These are phyloP conservation scores for Parnassius apollo DNA, from an alignment of 2,888 invertebrate species.

Conservation along the genomic window DNA sequence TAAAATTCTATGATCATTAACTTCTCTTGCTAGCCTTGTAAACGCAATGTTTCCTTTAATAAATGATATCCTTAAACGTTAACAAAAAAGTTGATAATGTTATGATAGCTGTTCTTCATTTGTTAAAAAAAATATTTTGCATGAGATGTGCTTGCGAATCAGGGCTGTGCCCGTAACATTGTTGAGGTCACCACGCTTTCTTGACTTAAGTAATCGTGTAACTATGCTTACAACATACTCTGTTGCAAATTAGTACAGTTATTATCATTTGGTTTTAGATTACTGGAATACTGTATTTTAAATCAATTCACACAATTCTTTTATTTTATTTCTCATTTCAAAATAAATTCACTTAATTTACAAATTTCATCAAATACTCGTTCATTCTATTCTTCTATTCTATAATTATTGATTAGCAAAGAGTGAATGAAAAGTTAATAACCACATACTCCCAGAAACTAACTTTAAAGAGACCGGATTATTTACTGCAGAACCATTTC, in stretches of 20 bases:
- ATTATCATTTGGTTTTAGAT: neutral
- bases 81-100: neutral
- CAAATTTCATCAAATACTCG: too few species aligned
- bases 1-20: too few species aligned
- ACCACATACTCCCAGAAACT: too few species aligned
- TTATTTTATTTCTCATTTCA: neutral
- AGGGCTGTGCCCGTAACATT: constrained; percentile 26
- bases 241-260: constrained; percentile 2
- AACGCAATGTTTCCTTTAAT: too few species aligned
- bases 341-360: too few species aligned
- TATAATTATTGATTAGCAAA: too few species aligned
- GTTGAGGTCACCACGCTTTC: constrained; percentile 59
- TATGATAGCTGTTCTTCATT: constrained; percentile 2
- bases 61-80: neutral
- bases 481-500: neutral
- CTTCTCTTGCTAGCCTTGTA: too few species aligned
- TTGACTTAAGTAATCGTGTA: constrained; percentile 42
- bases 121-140: constrained; percentile 6
- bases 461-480: neutral
- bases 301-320: neutral
- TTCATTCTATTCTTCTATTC: too few species aligned
- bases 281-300: neutral
- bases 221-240: constrained; percentile 35
- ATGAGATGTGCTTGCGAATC: constrained; percentile 20
- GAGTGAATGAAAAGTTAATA: too few species aligned